Evolutionary conservation across 2,113 vertebrate genomes (phyloP), one percentile per base, ranked within the genome.

Genomic region (Tragelaphus strepsiceros): DNA sequence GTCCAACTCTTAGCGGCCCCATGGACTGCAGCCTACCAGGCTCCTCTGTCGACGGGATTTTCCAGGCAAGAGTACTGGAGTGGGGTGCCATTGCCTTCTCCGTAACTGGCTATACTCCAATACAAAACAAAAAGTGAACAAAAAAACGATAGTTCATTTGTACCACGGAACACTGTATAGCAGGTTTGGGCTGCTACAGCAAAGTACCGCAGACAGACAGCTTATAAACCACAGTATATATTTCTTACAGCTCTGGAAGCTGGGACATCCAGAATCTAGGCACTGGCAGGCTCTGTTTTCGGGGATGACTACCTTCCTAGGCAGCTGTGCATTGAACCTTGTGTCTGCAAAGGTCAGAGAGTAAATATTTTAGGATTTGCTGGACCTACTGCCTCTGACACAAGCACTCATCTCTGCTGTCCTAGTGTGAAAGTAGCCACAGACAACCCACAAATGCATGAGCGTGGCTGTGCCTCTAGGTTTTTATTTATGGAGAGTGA

Each of bases 401-500:
- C 24, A 14, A 12, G 21, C 24, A 46, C 10, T 64, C 39, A 32
- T 2, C 4, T 85, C 11, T 28, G 6, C 15, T 28, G 39, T 19
- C 6, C 9, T 7, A 4, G 59, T 2, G 7, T n/a, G 82, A 67
- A 51, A 80, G 19, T 2, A 35, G 9, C 22, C 9, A 35, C 28
- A 26, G 35, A 19, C 5, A 62, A 16, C 4, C 4, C 8, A 5
- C 19, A 77, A 46, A n/a, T 2, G 0, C 32, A n/a, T 8, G 16
- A 81, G 35, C 17, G 9, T 17, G 11, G 5, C 53, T 43, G 1
- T 39, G 13, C 64, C 54, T n/a, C 62, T 53, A 6, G 24, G 54
- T 77, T 35, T 95, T 71, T 67, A 61, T 83, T 88, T 74, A 58
- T 0, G 12, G 26, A 67, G 7, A 26, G 15, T 49, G 53, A 94